These are phyloP conservation scores for Microcebus murinus DNA, from an alignment of 2,113 vertebrate genomes.

Conservation along the genomic window DNA sequence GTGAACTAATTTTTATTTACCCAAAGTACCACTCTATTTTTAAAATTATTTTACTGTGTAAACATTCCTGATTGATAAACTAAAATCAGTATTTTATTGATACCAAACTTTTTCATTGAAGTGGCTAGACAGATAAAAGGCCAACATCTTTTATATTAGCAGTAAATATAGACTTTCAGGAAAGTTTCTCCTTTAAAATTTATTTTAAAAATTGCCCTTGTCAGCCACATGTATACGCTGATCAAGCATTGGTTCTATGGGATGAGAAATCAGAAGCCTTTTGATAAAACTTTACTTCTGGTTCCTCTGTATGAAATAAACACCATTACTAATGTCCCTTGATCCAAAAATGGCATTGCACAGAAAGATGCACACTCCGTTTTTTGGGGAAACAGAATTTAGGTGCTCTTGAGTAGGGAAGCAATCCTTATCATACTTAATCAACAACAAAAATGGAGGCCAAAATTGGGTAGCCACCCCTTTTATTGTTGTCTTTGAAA, in stretches of 20 bases:
- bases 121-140: not conserved
- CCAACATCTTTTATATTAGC: not conserved
- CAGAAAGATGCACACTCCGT: not conserved
- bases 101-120: not conserved
- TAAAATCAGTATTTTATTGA: not conserved
- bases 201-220: not conserved
- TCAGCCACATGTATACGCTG: not conserved
- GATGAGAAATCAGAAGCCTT: not conserved
- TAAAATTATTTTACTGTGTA: not conserved
- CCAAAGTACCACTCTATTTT: not conserved
- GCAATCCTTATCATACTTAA: not conserved
- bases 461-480: not conserved
- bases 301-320: not conserved
- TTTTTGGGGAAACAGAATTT: not conserved
- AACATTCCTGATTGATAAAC: not conserved
- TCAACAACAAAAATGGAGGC: not conserved
- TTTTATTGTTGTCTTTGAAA: not conserved
- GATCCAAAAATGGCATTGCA: not conserved
- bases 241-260: not conserved
- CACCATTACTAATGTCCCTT: not conserved
- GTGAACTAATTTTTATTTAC: not conserved
- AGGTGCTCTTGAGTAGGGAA: not conserved
- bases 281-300: not conserved
- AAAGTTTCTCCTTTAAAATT: not conserved
- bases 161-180: not conserved